Evolutionary conservation across 1,140 invertebrate genomes (phyloP), one percentile per base, ranked within the genome.

Genomic region (Nixonia krombeini): DNA sequence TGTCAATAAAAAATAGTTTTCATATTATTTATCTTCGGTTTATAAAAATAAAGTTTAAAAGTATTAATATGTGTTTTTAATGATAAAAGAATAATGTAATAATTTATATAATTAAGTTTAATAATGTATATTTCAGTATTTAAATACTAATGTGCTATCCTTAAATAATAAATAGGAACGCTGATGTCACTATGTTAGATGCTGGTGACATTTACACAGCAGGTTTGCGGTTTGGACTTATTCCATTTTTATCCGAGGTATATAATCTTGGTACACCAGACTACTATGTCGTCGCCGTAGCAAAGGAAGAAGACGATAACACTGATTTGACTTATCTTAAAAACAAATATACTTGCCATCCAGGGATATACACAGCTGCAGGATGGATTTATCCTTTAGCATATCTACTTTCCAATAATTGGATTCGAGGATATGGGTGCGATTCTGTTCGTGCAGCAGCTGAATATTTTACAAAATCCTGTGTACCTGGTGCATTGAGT

Each of bases 351-450:
- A 95, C 95, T 0, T 99, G 97, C 75, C 95, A 98, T 81, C 91
- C 94, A 0, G 96, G 96, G 17, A 93, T 98, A 13, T 93, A 93
- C 51, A 94, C 91, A 49, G 96, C 94, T 0, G 96, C 96, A 7
- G 97, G 97, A 2, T 99, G 97, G 97, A 89, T 98, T 0, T 93
- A 98, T 72, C 97, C 97, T 0, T 82, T 99, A 72, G 95, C 95
- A 0, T 97, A 95, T 76, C 87, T 98, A 0, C 89, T 99, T 9
- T 94, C 95, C 13, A 98, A 98, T 73, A 91, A 93, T 18, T 95
- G 96, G 90, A 96, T 99, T 59, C 86, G 96, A 15, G 91, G 94
- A 1, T 96, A 96, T 75, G 94, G 94, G 8, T 98, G 96, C 78
- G 93, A 98, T 83, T 93, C 94, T 0, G 88, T 95, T 3, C 89